Base-by-base conservation (phyloP, 1,140 invertebrate species). In the Phthorimaea operculella region DNA sequence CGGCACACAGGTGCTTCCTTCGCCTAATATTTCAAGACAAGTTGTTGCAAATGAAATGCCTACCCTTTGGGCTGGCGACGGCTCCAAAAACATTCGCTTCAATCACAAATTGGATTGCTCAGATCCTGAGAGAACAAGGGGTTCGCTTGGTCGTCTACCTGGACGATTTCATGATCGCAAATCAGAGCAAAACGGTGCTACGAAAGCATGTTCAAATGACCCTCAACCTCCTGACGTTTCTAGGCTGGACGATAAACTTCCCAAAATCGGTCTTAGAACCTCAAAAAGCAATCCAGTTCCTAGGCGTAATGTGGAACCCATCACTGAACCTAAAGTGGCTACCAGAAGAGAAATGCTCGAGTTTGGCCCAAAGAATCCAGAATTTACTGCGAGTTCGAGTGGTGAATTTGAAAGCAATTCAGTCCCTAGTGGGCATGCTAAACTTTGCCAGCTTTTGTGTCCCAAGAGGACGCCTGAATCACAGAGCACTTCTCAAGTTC, bases 361-460 rank as follows among this genome's bases (percentile, higher is more conserved):
- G 8, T 18, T 21, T 52, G 9, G 7, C 44, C 1, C 6, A 16
- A 18, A 39, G 8, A 36, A 33, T 52, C 21, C 7, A 36, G 4
- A 56, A 9, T 18, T 47, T 18, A 44, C 51, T 14, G 51, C n/a
- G 33, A 33, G 0, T 1, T 9, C 39, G 18, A 12, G 3, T 10
- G 0, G 36, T 12, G 1, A 51, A 11, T 1, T 49, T 66, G n/a
- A 51, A 52, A 52, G 45, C 61, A 8, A 39, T 59, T 10, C 62
- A 68, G 21, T 50, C 58, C 1, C 16, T 71, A 9, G 14, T 52
- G 53, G 53, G 50, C 4, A 18, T 28, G 0, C 5, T 62, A 5
- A 79, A 87, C 1, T 83, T 80, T 58, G 82, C 84, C 76, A 57
- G 87, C 87, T 56, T 85, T 85, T 56, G 88, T 74, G 58, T 88